Base-by-base conservation (phyloP, 2,113 vertebrate species). In the Apodemus speciosus region DNA sequence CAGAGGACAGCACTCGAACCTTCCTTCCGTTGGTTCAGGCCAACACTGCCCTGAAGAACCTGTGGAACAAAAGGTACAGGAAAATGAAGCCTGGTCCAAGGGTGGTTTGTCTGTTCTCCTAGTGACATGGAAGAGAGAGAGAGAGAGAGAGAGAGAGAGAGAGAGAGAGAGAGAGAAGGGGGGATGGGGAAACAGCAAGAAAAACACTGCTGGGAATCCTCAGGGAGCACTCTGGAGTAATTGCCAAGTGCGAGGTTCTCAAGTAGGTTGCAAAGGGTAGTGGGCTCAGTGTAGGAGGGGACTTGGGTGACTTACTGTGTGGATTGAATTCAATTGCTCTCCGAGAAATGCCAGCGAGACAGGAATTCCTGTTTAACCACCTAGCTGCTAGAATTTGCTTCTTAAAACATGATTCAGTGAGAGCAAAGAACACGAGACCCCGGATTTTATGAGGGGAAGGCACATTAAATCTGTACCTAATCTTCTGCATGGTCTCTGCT, bases 341-440 rank as follows among this genome's bases (percentile, higher is more conserved):
- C 85, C 60, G 30, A 92, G 87, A 97, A 75, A 81, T 43, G n/a
- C 8, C 68, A 68, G 23, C 6, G 40, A 95, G 79, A 85, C 6
- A 35, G 20, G 58, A 35, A 87, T 93, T 92, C 64, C 69, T 64
- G 16, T 79, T 87, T 64, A 69, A 56, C 51, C 53, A 21, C 58
- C 49, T 87, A 58, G 71, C 64, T 23, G 14, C 51, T 71, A 85
- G 58, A 85, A 89, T 75, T 77, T 81, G 75, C 89, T 88, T 93
- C 40, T 86, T 72, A 90, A 94, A 92, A 60, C 68, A 43, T 2
- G 25, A 92, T 32, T 91, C 93, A 85, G 0, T 25, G n/a, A 94
- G 68, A 71, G 46, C 60, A 69, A 66, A 14, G 21, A 68, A 46
- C 35, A 6, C 2, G 35, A 88, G 83, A 20, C 66, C 53, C 46